Percentiles rank a stretch among this genome's conserved stretches.
Conservation (phyloP, 2,888 invertebrate species). For the Pantelozetes paolii region DNA sequence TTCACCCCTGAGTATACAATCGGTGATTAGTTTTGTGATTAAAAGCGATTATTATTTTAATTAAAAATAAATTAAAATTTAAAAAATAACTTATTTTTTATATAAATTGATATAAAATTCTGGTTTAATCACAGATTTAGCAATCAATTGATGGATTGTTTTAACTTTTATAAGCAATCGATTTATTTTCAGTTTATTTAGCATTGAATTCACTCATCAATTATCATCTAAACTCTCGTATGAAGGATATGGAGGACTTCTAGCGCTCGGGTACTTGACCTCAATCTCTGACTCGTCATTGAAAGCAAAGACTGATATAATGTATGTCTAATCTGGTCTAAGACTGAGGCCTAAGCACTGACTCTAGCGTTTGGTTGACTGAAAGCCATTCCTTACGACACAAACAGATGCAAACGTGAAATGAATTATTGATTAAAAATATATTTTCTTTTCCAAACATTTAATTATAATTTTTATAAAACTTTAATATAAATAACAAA, state of each 20-base stretch:
- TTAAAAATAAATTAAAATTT: no score
- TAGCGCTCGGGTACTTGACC: not conserved
- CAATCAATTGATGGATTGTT: no score
- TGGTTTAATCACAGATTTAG: no score
- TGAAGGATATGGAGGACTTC: not conserved
- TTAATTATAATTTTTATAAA: not conserved
- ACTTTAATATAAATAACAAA: no score
- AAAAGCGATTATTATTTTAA: no score
- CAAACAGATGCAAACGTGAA: conserved; percentile 16
- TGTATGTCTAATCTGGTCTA: conserved; percentile 13
- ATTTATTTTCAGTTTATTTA: no score
- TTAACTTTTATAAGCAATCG: no score
- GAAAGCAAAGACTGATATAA: not conserved
- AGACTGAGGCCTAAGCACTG: no score
- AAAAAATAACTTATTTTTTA: no score
- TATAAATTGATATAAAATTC: no score
- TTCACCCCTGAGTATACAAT: no score
- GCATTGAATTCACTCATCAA: conserved; percentile 23
- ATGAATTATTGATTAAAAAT: not conserved
- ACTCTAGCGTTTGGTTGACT: conserved; percentile 14
- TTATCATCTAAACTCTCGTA: not conserved
- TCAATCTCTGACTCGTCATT: not conserved
- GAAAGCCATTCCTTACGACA: conserved; percentile 3
- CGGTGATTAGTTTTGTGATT: no score
- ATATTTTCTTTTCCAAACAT: not conserved